A percentile compares a stretch with the other conserved stretches of the same genome.
These are phyloP conservation scores for Ceyx erithaca DNA, from an alignment of 2,797 vertebrate species.

Conservation along the genomic window DNA sequence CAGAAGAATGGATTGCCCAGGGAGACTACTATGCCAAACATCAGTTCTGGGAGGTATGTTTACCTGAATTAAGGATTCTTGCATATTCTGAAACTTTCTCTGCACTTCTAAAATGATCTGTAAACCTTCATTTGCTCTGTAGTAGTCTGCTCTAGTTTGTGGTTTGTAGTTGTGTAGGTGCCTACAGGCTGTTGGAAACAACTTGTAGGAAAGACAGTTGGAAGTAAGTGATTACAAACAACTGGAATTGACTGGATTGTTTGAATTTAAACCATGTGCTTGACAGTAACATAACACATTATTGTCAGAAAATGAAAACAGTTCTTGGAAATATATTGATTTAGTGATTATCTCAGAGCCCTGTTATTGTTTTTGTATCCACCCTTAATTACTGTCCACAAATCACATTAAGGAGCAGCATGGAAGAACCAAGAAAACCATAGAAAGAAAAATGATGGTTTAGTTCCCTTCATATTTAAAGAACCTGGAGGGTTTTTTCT, in stretches of 20 bases:
- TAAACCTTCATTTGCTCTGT: not conserved
- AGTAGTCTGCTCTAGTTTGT: not conserved
- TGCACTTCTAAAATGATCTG: not conserved
- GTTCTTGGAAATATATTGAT: not conserved
- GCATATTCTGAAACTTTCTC: not conserved
- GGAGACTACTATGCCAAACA: constrained; percentile 85
- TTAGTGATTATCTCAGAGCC: not conserved
- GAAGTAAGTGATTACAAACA: not conserved
- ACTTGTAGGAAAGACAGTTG: not conserved
- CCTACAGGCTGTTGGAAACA: not conserved
- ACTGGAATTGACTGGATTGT: not conserved
- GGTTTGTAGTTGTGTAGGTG: not conserved
- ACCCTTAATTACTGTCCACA: not conserved
- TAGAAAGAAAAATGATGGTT: not conserved
- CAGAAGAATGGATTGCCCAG: constrained; percentile 81
- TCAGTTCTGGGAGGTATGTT: constrained; percentile 82
- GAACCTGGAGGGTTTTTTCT: not conserved
- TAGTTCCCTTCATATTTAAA: not conserved
- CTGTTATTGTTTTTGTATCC: not conserved
- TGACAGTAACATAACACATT: not conserved
- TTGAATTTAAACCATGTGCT: not conserved
- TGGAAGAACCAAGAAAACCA: not conserved
- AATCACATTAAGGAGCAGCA: not conserved
- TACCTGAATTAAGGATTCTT: constrained; percentile 3
- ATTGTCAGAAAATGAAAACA: not conserved